Conservation (phyloP, 2,888 invertebrate genomes). For the Mythimna pallens region DNA sequence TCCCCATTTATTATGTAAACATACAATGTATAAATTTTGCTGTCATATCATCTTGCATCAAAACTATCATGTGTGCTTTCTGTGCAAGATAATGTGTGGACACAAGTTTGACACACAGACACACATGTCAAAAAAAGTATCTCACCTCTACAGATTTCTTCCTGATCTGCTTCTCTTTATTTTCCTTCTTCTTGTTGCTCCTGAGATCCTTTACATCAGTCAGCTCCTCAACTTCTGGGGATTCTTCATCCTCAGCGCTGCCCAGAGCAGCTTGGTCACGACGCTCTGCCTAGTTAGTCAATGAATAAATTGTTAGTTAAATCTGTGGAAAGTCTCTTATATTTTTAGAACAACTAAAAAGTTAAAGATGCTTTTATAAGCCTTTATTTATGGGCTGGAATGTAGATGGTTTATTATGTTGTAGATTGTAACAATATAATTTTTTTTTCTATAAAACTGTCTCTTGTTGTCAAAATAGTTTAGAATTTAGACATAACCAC, state of each 20-base stretch:
- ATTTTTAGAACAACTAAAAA: slow-evolving; percentile 40
- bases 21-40: not conserved
- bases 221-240: slow-evolving; percentile 78
- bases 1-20: no score
- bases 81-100: not conserved
- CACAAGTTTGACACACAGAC: rapidly evolving
- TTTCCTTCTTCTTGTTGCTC: slow-evolving; percentile 88
- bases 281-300: slow-evolving; percentile 77
- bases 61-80: not conserved
- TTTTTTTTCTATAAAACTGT: no score
- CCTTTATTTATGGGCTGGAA: not conserved
- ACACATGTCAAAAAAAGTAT: not conserved
- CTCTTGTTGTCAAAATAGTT: not conserved
- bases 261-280: slow-evolving; percentile 81
- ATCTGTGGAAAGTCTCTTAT: slow-evolving; percentile 44
- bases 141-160: slow-evolving; percentile 83
- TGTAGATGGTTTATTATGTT: not conserved
- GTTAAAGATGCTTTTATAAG: not conserved
- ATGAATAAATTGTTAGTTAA: slow-evolving; percentile 40
- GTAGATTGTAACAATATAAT: slow-evolving; percentile 8
- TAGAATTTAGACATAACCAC: not conserved
- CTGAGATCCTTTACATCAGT: slow-evolving; percentile 88
- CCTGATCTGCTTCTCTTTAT: slow-evolving; percentile 88
- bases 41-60: not conserved
- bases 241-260: slow-evolving; percentile 74